Percentiles rank a stretch among this genome's conserved stretches.
Evolutionary conservation across 2,797 vertebrate genomes (phyloP).

Genomic region (Cossypha dichroa): DNA sequence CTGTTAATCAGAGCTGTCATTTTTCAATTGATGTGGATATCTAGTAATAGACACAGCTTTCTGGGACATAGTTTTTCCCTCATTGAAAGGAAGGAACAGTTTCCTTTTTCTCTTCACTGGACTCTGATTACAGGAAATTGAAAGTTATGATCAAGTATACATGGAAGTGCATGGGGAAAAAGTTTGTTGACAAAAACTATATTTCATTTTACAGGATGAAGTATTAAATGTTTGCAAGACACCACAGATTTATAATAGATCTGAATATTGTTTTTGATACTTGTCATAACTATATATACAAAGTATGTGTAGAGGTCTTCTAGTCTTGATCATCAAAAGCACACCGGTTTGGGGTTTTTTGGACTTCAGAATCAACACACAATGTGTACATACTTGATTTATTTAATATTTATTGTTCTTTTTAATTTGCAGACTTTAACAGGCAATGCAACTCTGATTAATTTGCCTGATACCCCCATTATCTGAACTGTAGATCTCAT

Average conservation of each 20-base stretch:
- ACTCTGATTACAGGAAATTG: not conserved
- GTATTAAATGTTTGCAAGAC: not conserved
- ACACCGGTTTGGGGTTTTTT: rapidly evolving
- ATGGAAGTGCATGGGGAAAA: not conserved
- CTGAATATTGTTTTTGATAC: not conserved
- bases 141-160: not conserved
- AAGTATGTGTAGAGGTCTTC: not conserved
- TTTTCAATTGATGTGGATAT: not conserved
- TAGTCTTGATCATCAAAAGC: not conserved
- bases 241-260: not conserved
- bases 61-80: not conserved
- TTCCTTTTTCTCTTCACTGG: not conserved
- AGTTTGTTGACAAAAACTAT: not conserved
- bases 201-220: not conserved
- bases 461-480: not conserved
- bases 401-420: too few species aligned
- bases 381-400: not conserved
- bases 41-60: not conserved
- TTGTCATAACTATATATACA: not conserved
- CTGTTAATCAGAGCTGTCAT: not conserved
- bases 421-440: not conserved
- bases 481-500: not conserved
- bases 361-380: not conserved
- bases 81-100: not conserved
- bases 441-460: not conserved